These are phyloP conservation scores for Phrynocephalus guinanensis DNA, from an alignment of 2,797 vertebrate genomes.

Conservation along the genomic window DNA sequence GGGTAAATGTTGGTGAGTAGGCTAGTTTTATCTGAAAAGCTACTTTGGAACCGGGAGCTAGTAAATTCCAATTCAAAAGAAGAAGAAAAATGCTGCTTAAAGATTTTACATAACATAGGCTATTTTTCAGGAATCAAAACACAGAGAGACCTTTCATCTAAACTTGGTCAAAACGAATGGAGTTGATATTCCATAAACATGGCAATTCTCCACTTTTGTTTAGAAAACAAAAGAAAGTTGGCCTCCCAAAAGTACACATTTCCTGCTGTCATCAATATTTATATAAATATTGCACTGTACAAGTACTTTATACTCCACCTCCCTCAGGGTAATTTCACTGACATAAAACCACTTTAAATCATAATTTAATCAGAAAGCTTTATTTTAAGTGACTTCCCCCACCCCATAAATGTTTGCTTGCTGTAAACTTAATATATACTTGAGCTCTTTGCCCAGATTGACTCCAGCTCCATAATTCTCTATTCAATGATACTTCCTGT, in stretches of 20 bases:
- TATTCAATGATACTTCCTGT: too few species aligned
- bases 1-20: background rate
- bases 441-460: too few species aligned
- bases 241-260: background rate
- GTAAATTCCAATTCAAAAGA: background rate
- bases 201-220: slow-evolving; percentile 13
- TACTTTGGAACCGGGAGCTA: background rate
- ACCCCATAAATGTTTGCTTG: too few species aligned
- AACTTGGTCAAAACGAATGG: slow-evolving; percentile 6
- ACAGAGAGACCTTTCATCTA: slow-evolving; percentile 5
- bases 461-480: too few species aligned
- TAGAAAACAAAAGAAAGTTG: background rate
- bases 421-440: too few species aligned
- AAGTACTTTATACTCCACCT: background rate
- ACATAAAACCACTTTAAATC: too few species aligned
- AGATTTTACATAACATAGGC: background rate
- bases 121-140: slow-evolving; percentile 23
- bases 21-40: background rate
- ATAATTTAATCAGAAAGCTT: too few species aligned
- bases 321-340: too few species aligned
- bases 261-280: background rate
- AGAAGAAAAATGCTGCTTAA: background rate
- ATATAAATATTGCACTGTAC: background rate
- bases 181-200: background rate
- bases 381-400: too few species aligned